Evolutionary conservation across 1,140 invertebrate genomes (phyloP).

Genomic region (Parapsyche elsis): DNA sequence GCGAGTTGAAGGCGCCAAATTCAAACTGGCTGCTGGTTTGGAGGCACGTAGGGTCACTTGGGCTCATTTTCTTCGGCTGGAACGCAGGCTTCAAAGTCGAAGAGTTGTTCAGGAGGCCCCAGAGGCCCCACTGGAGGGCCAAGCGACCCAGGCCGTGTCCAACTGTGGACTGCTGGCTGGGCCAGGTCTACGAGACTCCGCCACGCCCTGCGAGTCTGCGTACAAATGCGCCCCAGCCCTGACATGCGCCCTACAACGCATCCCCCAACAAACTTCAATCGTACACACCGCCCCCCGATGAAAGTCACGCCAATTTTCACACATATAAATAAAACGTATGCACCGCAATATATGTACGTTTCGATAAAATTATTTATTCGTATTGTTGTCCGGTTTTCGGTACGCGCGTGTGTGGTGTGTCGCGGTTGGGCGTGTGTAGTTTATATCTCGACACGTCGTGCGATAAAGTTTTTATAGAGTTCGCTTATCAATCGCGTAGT

Average conservation of each 20-base stretch:
- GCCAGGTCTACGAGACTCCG: slow-evolving; percentile 32
- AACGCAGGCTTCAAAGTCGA: too few species aligned
- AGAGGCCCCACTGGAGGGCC: background rate
- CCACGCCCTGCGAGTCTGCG: slow-evolving; percentile 56
- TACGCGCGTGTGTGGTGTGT: too few species aligned
- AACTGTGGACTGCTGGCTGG: slow-evolving; percentile 51
- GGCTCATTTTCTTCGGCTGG: background rate
- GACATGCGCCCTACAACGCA: slow-evolving; percentile 51
- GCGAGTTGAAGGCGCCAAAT: too few species aligned
- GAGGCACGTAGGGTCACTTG: background rate
- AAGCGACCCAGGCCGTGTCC: slow-evolving; percentile 46
- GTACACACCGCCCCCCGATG: background rate
- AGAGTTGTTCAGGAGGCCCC: background rate
- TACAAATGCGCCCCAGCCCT: slow-evolving; percentile 7
- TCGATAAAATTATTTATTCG: too few species aligned
- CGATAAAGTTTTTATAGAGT: too few species aligned
- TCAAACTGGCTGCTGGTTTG: too few species aligned
- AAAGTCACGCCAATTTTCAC: background rate
- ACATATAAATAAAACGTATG: too few species aligned
- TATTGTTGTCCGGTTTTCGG: too few species aligned
- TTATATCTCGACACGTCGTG: too few species aligned
- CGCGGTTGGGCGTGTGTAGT: too few species aligned
- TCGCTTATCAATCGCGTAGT: too few species aligned
- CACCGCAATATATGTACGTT: too few species aligned
- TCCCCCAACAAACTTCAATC: background rate